Conservation (phyloP, 2,888 invertebrate species). For the Halocaridina rubra region DNA sequence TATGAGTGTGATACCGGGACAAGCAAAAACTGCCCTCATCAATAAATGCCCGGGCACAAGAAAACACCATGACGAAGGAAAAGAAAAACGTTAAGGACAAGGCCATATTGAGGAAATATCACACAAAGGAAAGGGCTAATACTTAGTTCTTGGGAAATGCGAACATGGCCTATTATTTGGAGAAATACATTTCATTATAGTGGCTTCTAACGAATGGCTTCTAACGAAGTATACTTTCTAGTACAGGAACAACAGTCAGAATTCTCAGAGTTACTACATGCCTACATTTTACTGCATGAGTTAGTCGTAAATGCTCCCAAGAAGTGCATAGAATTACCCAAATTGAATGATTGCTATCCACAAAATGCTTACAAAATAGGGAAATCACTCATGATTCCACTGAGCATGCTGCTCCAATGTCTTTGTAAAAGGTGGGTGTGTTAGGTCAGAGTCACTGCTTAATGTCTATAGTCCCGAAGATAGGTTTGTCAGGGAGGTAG, state of each 20-base stretch:
- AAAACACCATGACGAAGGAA: no score
- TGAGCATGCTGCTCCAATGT: not conserved
- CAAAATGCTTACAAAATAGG: not conserved
- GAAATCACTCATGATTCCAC: not conserved
- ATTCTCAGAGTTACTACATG: not conserved
- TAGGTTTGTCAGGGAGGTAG: no score
- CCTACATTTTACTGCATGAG: not conserved
- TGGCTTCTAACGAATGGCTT: not conserved
- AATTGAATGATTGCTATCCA: not conserved
- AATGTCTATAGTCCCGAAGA: no score
- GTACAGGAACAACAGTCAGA: not conserved
- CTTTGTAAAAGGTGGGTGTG: no score
- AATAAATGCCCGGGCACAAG: no score
- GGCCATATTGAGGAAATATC: no score
- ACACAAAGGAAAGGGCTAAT: not conserved
- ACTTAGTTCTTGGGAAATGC: not conserved
- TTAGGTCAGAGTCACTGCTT: no score
- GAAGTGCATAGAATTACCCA: not conserved
- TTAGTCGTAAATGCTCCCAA: not conserved
- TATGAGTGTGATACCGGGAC: no score
- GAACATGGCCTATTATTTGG: not conserved
- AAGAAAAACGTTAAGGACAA: no score
- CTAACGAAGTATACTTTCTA: conserved; percentile 1
- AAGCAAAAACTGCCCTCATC: no score
- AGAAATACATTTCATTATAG: not conserved